Evolutionary conservation across 2,888 invertebrate species (phyloP).

Genomic region (Acholoe squamosa): DNA sequence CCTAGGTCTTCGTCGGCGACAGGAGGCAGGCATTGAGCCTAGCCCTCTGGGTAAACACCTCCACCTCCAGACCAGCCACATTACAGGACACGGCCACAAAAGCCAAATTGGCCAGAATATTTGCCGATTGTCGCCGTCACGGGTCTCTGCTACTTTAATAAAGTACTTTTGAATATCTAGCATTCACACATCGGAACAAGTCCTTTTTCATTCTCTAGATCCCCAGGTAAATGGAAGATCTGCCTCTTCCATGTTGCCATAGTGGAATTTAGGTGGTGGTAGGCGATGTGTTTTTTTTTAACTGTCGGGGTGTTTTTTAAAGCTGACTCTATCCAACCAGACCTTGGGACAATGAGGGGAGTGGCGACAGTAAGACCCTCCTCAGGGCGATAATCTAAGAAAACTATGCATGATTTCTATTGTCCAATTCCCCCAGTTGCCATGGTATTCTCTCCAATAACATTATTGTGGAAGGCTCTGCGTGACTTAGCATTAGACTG

Average conservation of each 20-base stretch:
- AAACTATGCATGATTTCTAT: too few species aligned
- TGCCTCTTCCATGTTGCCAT: not conserved
- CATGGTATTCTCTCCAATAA: too few species aligned
- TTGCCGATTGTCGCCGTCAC: slow-evolving; percentile 22
- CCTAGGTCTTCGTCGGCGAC: not conserved
- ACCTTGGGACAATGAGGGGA: too few species aligned
- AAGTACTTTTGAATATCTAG: slow-evolving; percentile 19
- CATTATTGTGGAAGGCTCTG: too few species aligned
- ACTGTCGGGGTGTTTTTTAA: not conserved
- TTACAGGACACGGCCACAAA: not conserved
- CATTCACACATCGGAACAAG: not conserved
- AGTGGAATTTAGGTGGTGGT: not conserved
- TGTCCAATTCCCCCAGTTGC: too few species aligned
- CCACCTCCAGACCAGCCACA: not conserved
- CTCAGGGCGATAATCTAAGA: too few species aligned
- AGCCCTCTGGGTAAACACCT: slow-evolving; percentile 11
- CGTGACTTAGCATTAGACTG: too few species aligned
- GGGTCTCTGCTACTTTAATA: slow-evolving; percentile 4
- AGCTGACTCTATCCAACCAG: not conserved
- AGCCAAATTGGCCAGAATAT: slow-evolving; percentile 36
- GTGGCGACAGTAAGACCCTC: too few species aligned
- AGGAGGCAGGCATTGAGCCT: not conserved
- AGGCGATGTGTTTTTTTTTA: not conserved
- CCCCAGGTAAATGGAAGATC: not conserved
- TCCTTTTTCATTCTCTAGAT: not conserved